Conservation (phyloP, 2,888 invertebrate genomes). For the Catocala fraxini region DNA sequence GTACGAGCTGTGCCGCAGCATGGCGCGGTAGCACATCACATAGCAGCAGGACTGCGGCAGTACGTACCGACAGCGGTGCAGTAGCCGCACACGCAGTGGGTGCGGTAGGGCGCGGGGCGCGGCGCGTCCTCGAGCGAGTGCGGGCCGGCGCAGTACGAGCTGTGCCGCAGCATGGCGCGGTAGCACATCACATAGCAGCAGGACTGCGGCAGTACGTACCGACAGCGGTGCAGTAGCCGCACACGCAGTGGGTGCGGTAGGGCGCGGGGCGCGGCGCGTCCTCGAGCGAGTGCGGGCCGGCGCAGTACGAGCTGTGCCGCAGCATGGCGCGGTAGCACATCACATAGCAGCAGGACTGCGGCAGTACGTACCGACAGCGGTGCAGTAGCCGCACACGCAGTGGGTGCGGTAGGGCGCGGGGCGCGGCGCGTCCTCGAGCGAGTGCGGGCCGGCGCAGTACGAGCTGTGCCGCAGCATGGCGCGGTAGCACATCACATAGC, state of each 20-base stretch:
- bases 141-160: constrained; percentile 90
- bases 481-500: constrained; percentile 89
- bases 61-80: constrained; percentile 45
- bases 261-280: constrained; percentile 87
- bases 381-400: constrained; percentile 89
- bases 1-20: constrained; percentile 91
- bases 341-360: too few species aligned
- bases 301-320: constrained; percentile 90
- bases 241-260: constrained; percentile 92
- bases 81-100: constrained; percentile 92
- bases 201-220: constrained; percentile 3
- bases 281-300: constrained; percentile 90
- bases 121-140: constrained; percentile 88
- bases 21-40: constrained; percentile 92
- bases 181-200: constrained; percentile 88
- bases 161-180: constrained; percentile 93
- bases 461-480: constrained; percentile 92
- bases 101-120: constrained; percentile 87
- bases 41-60: too few species aligned
- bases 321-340: constrained; percentile 94
- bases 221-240: constrained; percentile 73
- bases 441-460: constrained; percentile 91
- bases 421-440: constrained; percentile 84
- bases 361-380: constrained; percentile 37
- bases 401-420: constrained; percentile 89